Evolutionary conservation across 53 echinoderm and acorn worm species (phyloP), one percentile per base, ranked within the genome.

Genomic region (Holothuria leucospilota): DNA sequence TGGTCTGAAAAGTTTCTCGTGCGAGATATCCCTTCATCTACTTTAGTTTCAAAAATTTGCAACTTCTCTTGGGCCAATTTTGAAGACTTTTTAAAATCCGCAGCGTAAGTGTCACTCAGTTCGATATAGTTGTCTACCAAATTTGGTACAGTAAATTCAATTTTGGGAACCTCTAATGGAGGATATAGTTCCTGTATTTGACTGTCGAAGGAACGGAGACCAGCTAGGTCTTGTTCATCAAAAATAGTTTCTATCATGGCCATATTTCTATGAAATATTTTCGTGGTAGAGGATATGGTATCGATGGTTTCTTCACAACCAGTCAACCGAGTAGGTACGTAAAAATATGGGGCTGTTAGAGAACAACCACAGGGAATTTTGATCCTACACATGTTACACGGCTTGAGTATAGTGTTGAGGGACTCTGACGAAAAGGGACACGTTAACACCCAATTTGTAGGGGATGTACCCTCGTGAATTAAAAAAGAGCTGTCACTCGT

Each of bases 251-350:
- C 13, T 11, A 49, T 49, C 49, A 49, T 49, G 13, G 8, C 49
- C 72, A 71, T 71, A 20, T 71, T 71, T 39, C 72, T 71, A 71
- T 71, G 72, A 39, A 13, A 71, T 39, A 71, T 71, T 16, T 39
- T 71, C 9, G 72, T 39, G 8, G 41, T 16, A 1, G 6, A 11
- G 10, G 49, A 6, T 6, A 49, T 13, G 13, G 49, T 13, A 49
- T 9, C 13, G 10, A 49, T 13, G 10, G 10, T 13, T 13, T 49
- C 10, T 9, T 4, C 13, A 49, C 49, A 49, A 49, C 49, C 49
- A 9, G 49, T 49, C 13, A 49, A 13, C 49, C 49, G 10, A 9
- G 49, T 11, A 49, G 49, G 49, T 49, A 49, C 49, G 49, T 11
- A 49, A 49, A 49, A 49, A 6, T 49, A 13, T 49, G 49, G 49